phyloP scores from a whole-genome alignment of 2,797 vertebrate genomes.

The Labeo calbasu region DNA sequence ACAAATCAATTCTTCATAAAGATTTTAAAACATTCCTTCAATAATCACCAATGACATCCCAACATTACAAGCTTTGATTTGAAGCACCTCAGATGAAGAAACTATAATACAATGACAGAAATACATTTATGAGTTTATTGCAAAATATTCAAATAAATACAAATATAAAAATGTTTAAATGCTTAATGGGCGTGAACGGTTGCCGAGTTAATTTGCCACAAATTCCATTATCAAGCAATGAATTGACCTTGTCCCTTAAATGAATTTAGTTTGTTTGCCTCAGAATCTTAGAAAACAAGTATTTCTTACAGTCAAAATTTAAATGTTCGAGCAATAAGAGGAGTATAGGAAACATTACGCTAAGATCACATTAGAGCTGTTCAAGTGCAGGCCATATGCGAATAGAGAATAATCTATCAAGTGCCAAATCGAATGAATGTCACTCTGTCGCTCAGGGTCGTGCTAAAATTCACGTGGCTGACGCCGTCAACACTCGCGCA shows the following conservation, averaged over 20 bases:
- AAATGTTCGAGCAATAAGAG: background rate
- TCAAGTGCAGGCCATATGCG: background rate
- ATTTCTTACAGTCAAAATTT: background rate
- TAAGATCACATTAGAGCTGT: background rate
- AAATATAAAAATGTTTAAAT: too few species aligned
- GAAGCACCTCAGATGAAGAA: background rate
- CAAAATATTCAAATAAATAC: background rate
- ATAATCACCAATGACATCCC: background rate
- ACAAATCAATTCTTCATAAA: background rate
- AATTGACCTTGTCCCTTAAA: background rate
- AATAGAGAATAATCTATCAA: background rate
- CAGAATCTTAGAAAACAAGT: background rate
- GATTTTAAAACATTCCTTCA: background rate
- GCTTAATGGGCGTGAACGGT: background rate
- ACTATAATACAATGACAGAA: background rate
- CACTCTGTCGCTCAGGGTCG: slow-evolving; percentile 51
- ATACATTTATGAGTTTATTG: too few species aligned
- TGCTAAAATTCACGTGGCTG: slow-evolving; percentile 59
- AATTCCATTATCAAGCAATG: too few species aligned
- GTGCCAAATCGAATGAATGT: background rate
- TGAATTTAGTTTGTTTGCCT: background rate
- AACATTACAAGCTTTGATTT: background rate
- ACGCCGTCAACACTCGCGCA: slow-evolving; percentile 55
- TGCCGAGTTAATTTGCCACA: background rate
- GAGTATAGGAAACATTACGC: background rate